A percentile compares a stretch with the other conserved stretches of the same genome.
phyloP scores from a whole-genome alignment of 92 coral and sea anemone species.

The Zoanthus sansibaricus region DNA sequence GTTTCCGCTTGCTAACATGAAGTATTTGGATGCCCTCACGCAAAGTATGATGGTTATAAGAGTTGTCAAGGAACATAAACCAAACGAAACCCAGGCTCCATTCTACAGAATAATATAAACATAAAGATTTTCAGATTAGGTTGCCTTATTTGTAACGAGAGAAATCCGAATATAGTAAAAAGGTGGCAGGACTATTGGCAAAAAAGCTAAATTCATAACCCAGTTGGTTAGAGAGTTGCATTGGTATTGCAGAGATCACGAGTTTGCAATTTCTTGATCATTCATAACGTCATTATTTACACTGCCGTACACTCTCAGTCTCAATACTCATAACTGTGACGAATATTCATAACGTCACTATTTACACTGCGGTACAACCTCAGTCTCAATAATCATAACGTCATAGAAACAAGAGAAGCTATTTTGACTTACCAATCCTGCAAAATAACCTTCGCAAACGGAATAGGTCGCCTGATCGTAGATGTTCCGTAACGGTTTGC shows the following conservation, averaged over 20 bases:
- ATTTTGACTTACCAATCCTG: slow-evolving; percentile 72
- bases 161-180: too few relatives aligned
- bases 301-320: too few relatives aligned
- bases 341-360: too few relatives aligned
- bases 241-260: too few relatives aligned
- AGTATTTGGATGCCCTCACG: slow-evolving; percentile 83
- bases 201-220: too few relatives aligned
- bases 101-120: slow-evolving; percentile 54
- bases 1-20: slow-evolving; percentile 36
- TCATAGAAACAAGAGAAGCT: background rate
- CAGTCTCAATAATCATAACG: too few relatives aligned
- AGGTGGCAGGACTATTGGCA: too few relatives aligned
- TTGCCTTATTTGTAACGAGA: background rate
- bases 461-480: slow-evolving; percentile 70
- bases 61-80: slow-evolving; percentile 68
- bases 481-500: slow-evolving; percentile 70
- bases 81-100: slow-evolving; percentile 82
- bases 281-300: too few relatives aligned
- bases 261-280: too few relatives aligned
- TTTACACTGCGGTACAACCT: too few relatives aligned
- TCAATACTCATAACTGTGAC: too few relatives aligned
- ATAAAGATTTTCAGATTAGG: background rate
- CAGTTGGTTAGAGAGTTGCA: too few relatives aligned
- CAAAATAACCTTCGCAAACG: slow-evolving; percentile 72
- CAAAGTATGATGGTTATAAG: slow-evolving; percentile 79